These are phyloP conservation scores for Lycia hirtaria DNA, from an alignment of 2,888 invertebrate genomes.

Conservation along the genomic window DNA sequence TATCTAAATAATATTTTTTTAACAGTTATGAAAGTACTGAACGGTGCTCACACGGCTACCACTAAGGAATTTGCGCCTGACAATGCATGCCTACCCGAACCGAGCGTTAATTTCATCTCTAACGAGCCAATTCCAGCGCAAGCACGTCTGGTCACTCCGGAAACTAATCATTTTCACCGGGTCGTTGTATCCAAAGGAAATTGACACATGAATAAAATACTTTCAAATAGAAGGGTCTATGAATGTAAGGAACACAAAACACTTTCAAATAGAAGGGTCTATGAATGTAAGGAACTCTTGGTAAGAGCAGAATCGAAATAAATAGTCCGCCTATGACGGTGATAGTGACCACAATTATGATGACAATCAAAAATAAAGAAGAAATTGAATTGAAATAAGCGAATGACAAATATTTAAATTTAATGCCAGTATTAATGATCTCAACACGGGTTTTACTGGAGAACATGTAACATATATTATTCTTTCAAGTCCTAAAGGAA, in stretches of 20 bases:
- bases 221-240: too few species aligned
- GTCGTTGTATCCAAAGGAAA: slow-evolving; percentile 9
- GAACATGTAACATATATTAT: not conserved
- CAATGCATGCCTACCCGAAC: slow-evolving; percentile 44
- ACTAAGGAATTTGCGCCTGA: slow-evolving; percentile 35
- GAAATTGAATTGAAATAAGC: not conserved
- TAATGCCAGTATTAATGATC: not conserved
- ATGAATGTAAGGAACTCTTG: too few species aligned
- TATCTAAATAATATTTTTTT: slow-evolving; percentile 2
- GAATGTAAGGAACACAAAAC: too few species aligned
- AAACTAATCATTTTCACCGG: slow-evolving; percentile 31
- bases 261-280: too few species aligned
- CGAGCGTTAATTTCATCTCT: slow-evolving; percentile 44
- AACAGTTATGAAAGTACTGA: slow-evolving; percentile 10
- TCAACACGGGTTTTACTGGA: not conserved
- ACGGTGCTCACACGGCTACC: slow-evolving; percentile 1
- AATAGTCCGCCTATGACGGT: too few species aligned
- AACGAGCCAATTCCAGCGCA: slow-evolving; percentile 40
- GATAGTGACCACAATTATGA: too few species aligned
- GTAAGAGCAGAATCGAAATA: too few species aligned
- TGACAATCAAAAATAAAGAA: too few species aligned
- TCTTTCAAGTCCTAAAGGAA: not conserved
- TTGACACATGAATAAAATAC: too few species aligned
- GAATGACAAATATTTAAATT: not conserved
- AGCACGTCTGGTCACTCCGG: slow-evolving; percentile 38